Percentiles rank a stretch among this genome's conserved stretches.
phyloP scores from a whole-genome alignment of 2,888 invertebrate genomes.

The Pycnomerus fuliginosus region DNA sequence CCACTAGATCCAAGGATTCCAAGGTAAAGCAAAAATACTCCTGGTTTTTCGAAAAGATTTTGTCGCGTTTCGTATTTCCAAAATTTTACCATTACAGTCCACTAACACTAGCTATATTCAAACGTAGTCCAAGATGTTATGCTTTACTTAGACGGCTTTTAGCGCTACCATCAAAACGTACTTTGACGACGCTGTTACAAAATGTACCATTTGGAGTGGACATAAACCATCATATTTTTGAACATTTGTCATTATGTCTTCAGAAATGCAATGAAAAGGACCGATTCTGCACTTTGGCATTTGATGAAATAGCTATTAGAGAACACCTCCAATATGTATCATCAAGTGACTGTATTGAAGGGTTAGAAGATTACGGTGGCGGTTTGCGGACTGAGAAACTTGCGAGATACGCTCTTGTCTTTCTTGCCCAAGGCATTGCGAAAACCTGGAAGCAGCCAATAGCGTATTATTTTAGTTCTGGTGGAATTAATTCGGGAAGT shows the following conservation, averaged over 20 bases:
- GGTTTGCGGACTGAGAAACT: neutral
- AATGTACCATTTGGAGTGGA: neutral
- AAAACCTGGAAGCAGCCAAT: slow-evolving; percentile 1
- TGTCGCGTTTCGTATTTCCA: too few relatives aligned
- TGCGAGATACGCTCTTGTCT: neutral
- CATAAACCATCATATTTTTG: slow-evolving; percentile 2
- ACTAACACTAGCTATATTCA: too few relatives aligned
- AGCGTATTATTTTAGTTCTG: slow-evolving; percentile 2
- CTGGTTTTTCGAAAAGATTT: too few relatives aligned
- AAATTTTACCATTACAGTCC: too few relatives aligned
- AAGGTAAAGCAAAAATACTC: too few relatives aligned
- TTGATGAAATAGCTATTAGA: slow-evolving; percentile 4
- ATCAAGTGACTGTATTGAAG: neutral
- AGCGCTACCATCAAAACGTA: neutral
- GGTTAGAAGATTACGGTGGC: slow-evolving; percentile 2
- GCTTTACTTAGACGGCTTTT: neutral
- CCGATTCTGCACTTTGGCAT: slow-evolving; percentile 1
- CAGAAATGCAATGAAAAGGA: neutral
- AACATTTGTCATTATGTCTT: neutral
- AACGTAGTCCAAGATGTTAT: neutral
- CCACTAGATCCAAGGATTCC: too few relatives aligned
- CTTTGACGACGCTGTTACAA: neutral
- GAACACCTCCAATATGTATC: slow-evolving; percentile 1
- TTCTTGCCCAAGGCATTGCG: slow-evolving; percentile 1
- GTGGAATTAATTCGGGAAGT: neutral